These are phyloP conservation scores for Eupleurogrammus muticus DNA, from an alignment of 2,797 vertebrate genomes.

Conservation along the genomic window DNA sequence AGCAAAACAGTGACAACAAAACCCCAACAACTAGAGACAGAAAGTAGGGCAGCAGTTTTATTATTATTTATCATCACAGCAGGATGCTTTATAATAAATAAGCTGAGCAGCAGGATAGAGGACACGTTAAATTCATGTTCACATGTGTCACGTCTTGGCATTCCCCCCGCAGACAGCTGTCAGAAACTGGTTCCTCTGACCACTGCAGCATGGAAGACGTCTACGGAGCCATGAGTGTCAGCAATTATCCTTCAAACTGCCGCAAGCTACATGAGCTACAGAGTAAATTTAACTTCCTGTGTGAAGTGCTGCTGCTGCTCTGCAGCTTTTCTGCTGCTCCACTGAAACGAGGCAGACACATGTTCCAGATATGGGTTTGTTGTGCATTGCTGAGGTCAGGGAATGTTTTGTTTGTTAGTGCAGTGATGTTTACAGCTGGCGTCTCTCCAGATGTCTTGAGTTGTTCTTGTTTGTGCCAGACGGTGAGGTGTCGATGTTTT, in stretches of 20 bases:
- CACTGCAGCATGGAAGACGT: constrained; percentile 56
- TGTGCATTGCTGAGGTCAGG: constrained; percentile 57
- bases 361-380: constrained; percentile 35
- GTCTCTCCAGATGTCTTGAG: constrained; percentile 51
- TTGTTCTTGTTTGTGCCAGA: constrained; percentile 63
- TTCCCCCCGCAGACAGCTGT: constrained; percentile 64
- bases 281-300: constrained; percentile 75
- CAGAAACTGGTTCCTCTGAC: constrained; percentile 64
- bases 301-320: constrained; percentile 52
- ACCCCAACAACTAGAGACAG: constrained; percentile 66
- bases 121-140: constrained; percentile 55
- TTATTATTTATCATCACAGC: constrained; percentile 20
- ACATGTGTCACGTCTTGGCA: constrained; percentile 54
- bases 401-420: constrained; percentile 56
- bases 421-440: constrained; percentile 62
- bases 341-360: constrained; percentile 44
- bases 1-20: constrained; percentile 53
- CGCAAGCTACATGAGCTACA: constrained; percentile 63
- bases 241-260: constrained; percentile 72
- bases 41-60: constrained; percentile 71
- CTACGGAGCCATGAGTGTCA: constrained; percentile 61
- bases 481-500: constrained; percentile 54
- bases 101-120: constrained; percentile 53
- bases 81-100: constrained; percentile 67
- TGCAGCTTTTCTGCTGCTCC: constrained; percentile 42